These are phyloP conservation scores for Urosaurus nigricauda DNA, from an alignment of 2,797 vertebrate species.

Conservation along the genomic window DNA sequence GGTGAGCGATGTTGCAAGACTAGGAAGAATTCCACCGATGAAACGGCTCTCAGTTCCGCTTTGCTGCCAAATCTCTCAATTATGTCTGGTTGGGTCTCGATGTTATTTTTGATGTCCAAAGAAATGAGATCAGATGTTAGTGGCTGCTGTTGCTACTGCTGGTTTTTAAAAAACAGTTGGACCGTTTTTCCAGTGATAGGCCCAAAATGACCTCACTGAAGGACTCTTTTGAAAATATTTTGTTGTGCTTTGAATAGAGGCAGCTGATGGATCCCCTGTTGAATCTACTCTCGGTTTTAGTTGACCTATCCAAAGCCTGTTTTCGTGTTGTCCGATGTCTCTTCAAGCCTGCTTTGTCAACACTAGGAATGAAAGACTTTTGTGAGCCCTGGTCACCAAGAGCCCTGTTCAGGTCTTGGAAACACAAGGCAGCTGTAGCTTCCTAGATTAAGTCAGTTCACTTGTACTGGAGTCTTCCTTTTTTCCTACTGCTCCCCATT, in stretches of 20 bases:
- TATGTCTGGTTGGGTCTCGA: slow-evolving; percentile 2
- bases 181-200: neutral
- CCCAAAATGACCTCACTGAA: slow-evolving; percentile 12
- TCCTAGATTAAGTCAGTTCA: too few species aligned
- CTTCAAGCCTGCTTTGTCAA: too few species aligned
- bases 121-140: slow-evolving; percentile 35
- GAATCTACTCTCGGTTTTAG: too few species aligned
- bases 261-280: too few species aligned
- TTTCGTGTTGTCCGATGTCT: too few species aligned
- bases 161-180: neutral
- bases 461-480: too few species aligned
- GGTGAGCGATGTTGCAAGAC: slow-evolving; percentile 12
- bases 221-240: slow-evolving; percentile 10
- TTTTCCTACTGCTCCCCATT: too few species aligned
- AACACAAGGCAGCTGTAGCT: too few species aligned
- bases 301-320: too few species aligned
- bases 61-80: slow-evolving; percentile 6
- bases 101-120: neutral
- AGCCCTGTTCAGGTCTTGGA: too few species aligned
- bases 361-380: too few species aligned
- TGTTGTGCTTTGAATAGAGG: neutral
- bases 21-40: slow-evolving; percentile 4
- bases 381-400: too few species aligned
- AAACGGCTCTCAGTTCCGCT: neutral
- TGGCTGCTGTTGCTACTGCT: slow-evolving; percentile 28